These are phyloP conservation scores for Nymphalis urticae DNA, from an alignment of 2,888 invertebrate genomes.

Conservation along the genomic window DNA sequence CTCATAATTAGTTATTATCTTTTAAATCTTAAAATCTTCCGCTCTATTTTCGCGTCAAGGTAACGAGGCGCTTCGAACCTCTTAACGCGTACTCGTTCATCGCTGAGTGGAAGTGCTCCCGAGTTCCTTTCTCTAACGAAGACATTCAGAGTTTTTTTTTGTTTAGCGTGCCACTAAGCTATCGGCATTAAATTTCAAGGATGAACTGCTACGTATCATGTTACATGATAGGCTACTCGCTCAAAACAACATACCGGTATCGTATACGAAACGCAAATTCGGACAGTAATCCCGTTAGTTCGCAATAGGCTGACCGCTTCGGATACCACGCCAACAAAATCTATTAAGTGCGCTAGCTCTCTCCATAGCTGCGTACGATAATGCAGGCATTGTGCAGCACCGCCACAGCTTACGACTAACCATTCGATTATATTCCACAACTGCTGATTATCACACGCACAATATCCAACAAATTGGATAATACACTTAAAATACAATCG, in stretches of 20 bases:
- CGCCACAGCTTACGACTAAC: conserved; percentile 62
- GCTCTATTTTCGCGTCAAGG: conserved; percentile 29
- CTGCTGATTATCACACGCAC: conserved; percentile 80
- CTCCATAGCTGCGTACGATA: conserved; percentile 67
- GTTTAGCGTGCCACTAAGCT: conserved; percentile 15
- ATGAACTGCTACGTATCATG: conserved; percentile 30
- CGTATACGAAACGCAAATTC: conserved; percentile 65
- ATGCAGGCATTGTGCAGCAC: conserved; percentile 67
- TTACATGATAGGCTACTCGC: conserved; percentile 29
- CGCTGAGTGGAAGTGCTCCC: conserved; percentile 9
- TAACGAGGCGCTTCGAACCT: conserved; percentile 34
- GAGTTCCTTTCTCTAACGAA: conserved; percentile 44
- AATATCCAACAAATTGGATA: conserved; percentile 84
- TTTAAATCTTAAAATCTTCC: conserved; percentile 29
- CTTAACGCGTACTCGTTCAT: conserved; percentile 22
- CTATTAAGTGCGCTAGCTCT: conserved; percentile 78
- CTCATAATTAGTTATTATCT: conserved; percentile 26
- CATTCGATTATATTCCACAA: conserved; percentile 64
- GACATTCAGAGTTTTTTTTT: conserved; percentile 46
- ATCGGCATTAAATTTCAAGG: conserved; percentile 31
- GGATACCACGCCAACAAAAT: conserved; percentile 71
- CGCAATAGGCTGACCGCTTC: conserved; percentile 69
- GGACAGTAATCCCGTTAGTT: conserved; percentile 75
- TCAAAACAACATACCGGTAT: conserved; percentile 54
- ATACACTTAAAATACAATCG: conserved; percentile 85